phyloP scores from a whole-genome alignment of 2,797 vertebrate genomes.

The Pantherophis vulpinus region DNA sequence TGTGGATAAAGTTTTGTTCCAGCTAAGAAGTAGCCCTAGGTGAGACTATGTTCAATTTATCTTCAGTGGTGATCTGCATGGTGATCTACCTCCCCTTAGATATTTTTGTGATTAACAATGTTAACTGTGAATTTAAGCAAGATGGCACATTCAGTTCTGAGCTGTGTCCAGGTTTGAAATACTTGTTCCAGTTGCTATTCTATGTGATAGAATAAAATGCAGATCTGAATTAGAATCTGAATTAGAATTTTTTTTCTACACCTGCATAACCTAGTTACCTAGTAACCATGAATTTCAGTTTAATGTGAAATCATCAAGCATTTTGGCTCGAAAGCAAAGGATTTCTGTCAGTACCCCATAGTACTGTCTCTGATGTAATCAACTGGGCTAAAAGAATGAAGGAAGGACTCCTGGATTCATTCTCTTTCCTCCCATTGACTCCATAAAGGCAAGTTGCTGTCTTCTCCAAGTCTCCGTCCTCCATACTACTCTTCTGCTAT shows the following conservation, averaged over 20 bases:
- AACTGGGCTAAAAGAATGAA: background rate
- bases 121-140: background rate
- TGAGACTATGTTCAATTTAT: background rate
- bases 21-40: background rate
- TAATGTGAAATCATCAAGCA: background rate
- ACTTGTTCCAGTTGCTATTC: background rate
- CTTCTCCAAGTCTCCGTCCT: background rate
- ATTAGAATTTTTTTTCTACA: background rate
- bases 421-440: background rate
- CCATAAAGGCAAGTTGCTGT: background rate
- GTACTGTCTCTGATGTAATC: background rate
- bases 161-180: background rate
- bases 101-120: background rate
- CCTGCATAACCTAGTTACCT: background rate
- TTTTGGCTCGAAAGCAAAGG: background rate
- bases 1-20: background rate
- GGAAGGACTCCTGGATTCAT: background rate
- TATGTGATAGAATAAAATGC: background rate
- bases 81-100: background rate
- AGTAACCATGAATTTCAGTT: background rate
- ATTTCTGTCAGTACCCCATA: background rate
- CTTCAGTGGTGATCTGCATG: background rate
- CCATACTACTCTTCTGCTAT: background rate
- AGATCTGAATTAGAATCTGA: background rate
- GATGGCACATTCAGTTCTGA: background rate